Evolutionary conservation across 2,113 vertebrate species (phyloP), one percentile per base, ranked within the genome.

Genomic region (Syngnathus scovelli): DNA sequence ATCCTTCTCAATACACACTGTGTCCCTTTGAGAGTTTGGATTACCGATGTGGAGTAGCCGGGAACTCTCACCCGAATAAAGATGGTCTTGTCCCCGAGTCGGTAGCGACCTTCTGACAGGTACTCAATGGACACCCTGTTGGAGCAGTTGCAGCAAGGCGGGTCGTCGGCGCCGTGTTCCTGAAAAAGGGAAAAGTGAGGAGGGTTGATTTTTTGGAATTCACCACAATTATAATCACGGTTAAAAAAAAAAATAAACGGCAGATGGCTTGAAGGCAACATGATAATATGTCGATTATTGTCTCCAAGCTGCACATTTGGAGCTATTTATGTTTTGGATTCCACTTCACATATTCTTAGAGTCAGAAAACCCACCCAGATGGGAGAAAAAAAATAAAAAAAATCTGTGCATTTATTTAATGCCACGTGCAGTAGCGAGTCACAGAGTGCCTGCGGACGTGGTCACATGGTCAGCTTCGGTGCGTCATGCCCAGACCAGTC

Each of bases 61-160:
- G n/a, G 16, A 6, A 8, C 39, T 59, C 95, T 94, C 88, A 99
- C 97, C 84, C 97, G 84, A 77, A 99, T 98, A 71, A 99, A 99
- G 48, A 99, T 94, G 82, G 98, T 96, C 89, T 98, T 98, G 83
- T 96, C 96, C 69, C 97, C 97, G 2, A 99, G 90, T 36, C 97
- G 90, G 61, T 99, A 99, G 64, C 96, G 93, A 23, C 97, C 97
- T 84, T 98, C 97, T 0, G 97, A 97, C 85, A 98, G 92, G 67
- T 98, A 99, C 83, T 99, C 97, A 33, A 99, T 98, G 60, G 96
- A 98, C 76, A 99, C 95, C 48, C 92, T 90, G 83, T 98, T 94
- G 15, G 95, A 92, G 80, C 97, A 99, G 76, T 94, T 95, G 77
- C 97, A 99, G 77, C 97, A 99, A 15, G 95, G 94, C 55, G 92